Evolutionary conservation across 2,888 invertebrate genomes (phyloP).

Genomic region (Melieria omissa): DNA sequence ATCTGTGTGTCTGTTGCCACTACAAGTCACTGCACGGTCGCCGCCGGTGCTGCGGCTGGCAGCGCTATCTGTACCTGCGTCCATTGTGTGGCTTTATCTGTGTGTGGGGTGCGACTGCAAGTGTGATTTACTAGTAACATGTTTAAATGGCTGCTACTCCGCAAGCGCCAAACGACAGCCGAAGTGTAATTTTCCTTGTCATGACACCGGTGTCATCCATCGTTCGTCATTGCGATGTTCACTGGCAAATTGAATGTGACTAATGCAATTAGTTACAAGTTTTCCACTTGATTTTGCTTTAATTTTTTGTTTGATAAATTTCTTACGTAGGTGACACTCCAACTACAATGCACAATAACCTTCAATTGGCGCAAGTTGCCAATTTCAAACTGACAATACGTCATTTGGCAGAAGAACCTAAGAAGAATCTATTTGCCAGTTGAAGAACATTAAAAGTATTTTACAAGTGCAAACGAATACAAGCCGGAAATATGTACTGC

Average conservation of each 20-base stretch:
- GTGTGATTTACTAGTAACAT: background rate
- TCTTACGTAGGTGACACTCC: too few species aligned
- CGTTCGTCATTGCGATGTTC: constrained; percentile 23
- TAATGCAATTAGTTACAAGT: constrained; percentile 60
- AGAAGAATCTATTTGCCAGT: too few species aligned
- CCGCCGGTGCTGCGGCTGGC: too few species aligned
- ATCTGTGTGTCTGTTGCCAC: background rate
- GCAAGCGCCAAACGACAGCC: background rate
- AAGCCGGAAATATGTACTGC: too few species aligned
- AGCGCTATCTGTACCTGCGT: background rate
- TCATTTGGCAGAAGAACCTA: too few species aligned
- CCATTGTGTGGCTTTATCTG: background rate
- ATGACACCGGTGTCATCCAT: background rate
- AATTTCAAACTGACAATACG: too few species aligned
- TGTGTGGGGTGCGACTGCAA: background rate
- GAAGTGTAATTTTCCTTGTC: background rate
- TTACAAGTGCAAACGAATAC: too few species aligned
- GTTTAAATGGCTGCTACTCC: background rate
- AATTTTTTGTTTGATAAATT: constrained; percentile 14
- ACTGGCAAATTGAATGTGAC: constrained; percentile 59
- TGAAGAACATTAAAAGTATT: too few species aligned
- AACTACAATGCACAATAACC: too few species aligned
- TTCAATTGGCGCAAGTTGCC: too few species aligned
- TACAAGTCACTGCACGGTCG: constrained; percentile 4
- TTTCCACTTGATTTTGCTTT: constrained; percentile 56